Conservation (phyloP, 2,888 invertebrate species). For the Cylindroiulus punctatus region DNA sequence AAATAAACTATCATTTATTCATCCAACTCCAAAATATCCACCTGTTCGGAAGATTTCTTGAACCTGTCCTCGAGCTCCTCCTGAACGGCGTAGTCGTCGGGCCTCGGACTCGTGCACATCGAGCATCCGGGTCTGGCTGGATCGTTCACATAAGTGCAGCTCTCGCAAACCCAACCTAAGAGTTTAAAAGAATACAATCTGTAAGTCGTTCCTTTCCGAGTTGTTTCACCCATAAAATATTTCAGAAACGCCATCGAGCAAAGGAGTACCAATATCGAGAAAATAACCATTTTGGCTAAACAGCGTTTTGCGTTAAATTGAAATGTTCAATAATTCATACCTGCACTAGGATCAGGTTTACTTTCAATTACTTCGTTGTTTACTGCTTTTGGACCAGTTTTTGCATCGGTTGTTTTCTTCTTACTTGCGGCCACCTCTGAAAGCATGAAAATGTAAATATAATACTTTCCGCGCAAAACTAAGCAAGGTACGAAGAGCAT, state of each 20-base stretch:
- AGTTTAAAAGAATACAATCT: background rate
- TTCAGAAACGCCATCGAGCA: no score
- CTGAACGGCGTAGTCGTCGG: constrained; percentile 63
- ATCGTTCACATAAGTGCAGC: constrained; percentile 72
- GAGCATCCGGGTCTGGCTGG: constrained; percentile 71
- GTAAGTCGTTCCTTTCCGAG: background rate
- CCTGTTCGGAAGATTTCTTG: constrained; percentile 59
- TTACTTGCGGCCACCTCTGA: no score
- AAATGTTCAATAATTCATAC: background rate
- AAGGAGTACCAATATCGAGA: no score
- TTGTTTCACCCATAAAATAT: no score
- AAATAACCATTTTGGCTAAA: no score
- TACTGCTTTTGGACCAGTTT: background rate
- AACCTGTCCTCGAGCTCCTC: constrained; percentile 58
- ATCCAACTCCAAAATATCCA: constrained; percentile 1
- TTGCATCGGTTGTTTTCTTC: background rate
- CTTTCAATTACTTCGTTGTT: no score
- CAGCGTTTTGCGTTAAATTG: no score
- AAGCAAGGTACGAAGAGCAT: background rate
- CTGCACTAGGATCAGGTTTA: background rate
- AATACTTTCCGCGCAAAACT: background rate
- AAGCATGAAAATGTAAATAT: no score
- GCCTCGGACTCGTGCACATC: constrained; percentile 70
- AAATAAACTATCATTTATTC: background rate
- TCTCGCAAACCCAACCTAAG: constrained; percentile 72